phyloP scores from a whole-genome alignment of 1,140 invertebrate species.

The Bombus consobrinus region DNA sequence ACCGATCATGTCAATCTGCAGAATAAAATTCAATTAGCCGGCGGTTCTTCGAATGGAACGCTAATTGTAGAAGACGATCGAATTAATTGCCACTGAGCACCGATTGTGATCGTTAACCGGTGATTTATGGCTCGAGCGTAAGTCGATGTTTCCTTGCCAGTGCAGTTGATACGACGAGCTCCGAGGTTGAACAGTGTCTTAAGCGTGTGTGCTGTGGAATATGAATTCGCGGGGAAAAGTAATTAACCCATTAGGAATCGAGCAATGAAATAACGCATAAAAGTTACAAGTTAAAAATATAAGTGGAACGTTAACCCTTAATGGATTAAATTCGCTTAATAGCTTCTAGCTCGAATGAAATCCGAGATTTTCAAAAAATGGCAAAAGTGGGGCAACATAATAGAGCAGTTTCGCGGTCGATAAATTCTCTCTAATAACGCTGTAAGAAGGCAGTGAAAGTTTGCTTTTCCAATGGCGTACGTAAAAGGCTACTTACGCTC shows the following conservation, averaged over 20 bases:
- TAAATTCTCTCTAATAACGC: background rate
- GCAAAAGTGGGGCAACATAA: background rate
- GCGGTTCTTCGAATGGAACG: background rate
- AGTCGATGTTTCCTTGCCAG: no score
- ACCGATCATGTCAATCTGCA: background rate
- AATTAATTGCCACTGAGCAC: background rate
- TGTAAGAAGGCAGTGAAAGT: background rate
- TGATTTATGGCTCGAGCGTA: background rate
- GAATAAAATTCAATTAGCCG: constrained; percentile 17
- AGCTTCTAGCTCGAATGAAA: background rate
- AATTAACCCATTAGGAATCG: background rate
- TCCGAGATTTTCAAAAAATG: background rate
- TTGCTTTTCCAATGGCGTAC: no score
- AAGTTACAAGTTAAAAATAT: background rate
- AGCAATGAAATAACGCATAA: background rate
- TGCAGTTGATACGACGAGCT: no score
- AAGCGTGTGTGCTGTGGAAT: no score
- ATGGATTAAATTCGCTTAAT: background rate
- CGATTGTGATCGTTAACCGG: background rate
- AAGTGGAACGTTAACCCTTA: background rate
- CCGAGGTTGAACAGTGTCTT: no score
- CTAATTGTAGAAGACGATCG: constrained; percentile 3
- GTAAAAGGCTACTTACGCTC: background rate
- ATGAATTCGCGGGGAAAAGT: background rate
- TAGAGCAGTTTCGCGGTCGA: background rate